Percentiles rank a stretch among this genome's conserved stretches.
These are phyloP conservation scores for Spilogale gracilis DNA, from an alignment of 2,113 vertebrate genomes.

Conservation along the genomic window DNA sequence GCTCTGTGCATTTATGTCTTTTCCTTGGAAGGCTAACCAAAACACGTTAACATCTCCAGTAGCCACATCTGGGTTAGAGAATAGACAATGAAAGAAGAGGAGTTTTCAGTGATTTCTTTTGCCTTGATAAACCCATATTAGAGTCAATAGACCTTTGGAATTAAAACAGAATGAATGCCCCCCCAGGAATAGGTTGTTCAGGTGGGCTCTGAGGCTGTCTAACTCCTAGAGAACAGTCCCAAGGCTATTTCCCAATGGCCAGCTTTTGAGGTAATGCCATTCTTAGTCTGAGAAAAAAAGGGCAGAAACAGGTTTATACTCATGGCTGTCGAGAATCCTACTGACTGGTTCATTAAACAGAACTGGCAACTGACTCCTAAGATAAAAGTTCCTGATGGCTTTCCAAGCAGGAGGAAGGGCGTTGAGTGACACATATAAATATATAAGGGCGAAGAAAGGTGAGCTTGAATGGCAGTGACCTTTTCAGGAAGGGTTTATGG, in stretches of 20 bases:
- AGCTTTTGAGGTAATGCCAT: conserved; percentile 69
- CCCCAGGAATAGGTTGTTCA: rapidly evolving
- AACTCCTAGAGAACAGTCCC: conserved; percentile 74
- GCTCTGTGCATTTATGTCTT: conserved; percentile 38
- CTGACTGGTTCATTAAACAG: conserved; percentile 85
- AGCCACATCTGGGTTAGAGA: background rate
- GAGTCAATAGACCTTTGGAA: background rate
- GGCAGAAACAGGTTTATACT: conserved; percentile 50
- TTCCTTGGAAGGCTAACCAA: background rate
- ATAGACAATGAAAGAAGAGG: background rate
- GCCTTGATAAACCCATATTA: background rate
- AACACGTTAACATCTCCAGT: background rate
- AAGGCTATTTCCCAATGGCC: conserved; percentile 71
- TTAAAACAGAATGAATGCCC: background rate
- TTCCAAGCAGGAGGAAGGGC: conserved; percentile 85
- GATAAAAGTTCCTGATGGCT: conserved; percentile 85
- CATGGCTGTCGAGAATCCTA: conserved; percentile 83
- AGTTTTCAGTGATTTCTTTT: background rate
- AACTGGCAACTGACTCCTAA: conserved; percentile 85
- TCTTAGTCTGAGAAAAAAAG: conserved; percentile 44
- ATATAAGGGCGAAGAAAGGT: conserved; percentile 78
- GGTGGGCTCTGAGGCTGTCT: background rate
- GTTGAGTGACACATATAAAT: conserved; percentile 84
- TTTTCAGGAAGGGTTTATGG: conserved; percentile 71
- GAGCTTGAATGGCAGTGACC: conserved; percentile 73